Conservation (phyloP, 2,888 invertebrate species). For the Ophion obscuratus region DNA sequence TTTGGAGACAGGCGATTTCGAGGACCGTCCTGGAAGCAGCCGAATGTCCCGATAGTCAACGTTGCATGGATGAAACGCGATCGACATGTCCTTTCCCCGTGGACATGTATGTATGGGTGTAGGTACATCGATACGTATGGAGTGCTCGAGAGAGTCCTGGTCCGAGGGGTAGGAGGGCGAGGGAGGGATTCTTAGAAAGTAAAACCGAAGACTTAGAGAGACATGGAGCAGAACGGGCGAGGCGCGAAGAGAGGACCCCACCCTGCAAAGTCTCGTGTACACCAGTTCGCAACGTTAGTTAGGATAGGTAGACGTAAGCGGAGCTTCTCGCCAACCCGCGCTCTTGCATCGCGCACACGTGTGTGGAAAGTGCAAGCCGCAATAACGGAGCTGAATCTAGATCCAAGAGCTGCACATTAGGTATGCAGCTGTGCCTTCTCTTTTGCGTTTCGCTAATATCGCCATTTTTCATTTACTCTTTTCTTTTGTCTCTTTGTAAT, state of each 20-base stretch:
- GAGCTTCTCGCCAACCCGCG: slow-evolving; percentile 68
- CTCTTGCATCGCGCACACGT: slow-evolving; percentile 22
- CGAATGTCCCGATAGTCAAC: no score
- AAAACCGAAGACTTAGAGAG: slow-evolving; percentile 79
- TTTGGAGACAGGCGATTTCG: no score
- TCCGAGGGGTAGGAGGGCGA: slow-evolving; percentile 48
- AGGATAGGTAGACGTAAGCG: slow-evolving; percentile 39
- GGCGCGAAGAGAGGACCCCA: slow-evolving; percentile 78
- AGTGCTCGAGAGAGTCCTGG: slow-evolving; percentile 46
- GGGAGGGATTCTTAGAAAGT: slow-evolving; percentile 80
- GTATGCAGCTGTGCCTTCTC: slow-evolving; percentile 54
- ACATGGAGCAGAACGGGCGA: slow-evolving; percentile 67
- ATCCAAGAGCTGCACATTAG: slow-evolving; percentile 47
- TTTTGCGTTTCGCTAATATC: slow-evolving; percentile 37
- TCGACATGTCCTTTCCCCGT: background rate
- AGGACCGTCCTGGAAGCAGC: no score
- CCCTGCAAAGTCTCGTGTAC: slow-evolving; percentile 74
- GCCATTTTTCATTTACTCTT: background rate
- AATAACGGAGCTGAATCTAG: slow-evolving; percentile 56
- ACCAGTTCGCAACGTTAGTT: slow-evolving; percentile 59
- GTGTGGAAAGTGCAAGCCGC: slow-evolving; percentile 31
- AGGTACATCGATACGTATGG: slow-evolving; percentile 33
- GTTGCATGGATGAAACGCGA: no score
- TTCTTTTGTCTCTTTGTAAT: background rate
- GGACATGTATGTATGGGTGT: slow-evolving; percentile 18